Evolutionary conservation across 2,113 vertebrate species (phyloP), one percentile per base, ranked within the genome.

Genomic region (Columba livia): DNA sequence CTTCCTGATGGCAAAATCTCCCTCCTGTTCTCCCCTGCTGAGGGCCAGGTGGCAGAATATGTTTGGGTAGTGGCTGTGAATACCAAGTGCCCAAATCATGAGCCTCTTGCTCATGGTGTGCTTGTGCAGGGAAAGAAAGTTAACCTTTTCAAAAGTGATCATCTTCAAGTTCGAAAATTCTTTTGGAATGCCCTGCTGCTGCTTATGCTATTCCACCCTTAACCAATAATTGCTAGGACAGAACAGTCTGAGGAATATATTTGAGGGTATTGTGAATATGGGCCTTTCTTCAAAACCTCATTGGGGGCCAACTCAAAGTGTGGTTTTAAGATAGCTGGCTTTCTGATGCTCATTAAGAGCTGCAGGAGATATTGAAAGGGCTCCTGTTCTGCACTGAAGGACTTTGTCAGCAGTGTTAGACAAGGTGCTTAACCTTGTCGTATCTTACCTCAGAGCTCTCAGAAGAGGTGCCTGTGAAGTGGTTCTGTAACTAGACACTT

Each of bases 201-300:
- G 13, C n/a, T 57, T 4, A 5, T 24, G 12, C 21, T 28, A 6
- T 65, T 72, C 25, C 6, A 15, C 12, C 6, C 5, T 26, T 70
- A 47, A 29, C 6, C 17, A 24, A 5, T 29, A 56, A 42, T 5
- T 26, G 18, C 25, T 36, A 10, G 36, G 48, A 5, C 5, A 53
- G 2, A 11, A 14, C 14, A 24, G 7, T 10, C 19, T 0, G 1
- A 80, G 38, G 67, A 38, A 36, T 0, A 1, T 9, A 29, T 72
- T 14, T 66, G 38, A 61, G 61, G 25, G 19, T 60, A 5, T 12
- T 51, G n/a, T 42, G 47, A 26, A 0, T 10, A 3, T 28, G 28
- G 9, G 2, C 32, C 8, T 57, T 20, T 29, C 24, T 23, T 32
- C 19, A 34, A 34, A 51, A 15, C 6, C 8, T 79, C 15, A 3